Percentiles rank a stretch among this genome's conserved stretches.
These are phyloP conservation scores for Pocillopora verrucosa DNA, from an alignment of 64 coral and sea anemone genomes.

Conservation along the genomic window DNA sequence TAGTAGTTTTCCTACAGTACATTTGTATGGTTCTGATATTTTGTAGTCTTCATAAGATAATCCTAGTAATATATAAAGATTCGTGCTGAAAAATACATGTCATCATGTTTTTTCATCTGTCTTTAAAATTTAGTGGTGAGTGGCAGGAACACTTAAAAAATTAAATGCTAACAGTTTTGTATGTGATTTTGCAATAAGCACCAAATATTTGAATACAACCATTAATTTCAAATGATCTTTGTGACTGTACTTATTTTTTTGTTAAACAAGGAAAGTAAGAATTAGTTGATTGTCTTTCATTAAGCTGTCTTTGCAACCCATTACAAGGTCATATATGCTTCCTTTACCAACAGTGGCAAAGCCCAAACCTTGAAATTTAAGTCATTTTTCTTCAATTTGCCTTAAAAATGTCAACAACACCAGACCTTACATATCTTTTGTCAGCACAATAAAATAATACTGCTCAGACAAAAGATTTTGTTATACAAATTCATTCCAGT, in stretches of 20 bases:
- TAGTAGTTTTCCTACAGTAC: slow-evolving; percentile 25
- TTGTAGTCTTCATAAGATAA: slow-evolving; percentile 52
- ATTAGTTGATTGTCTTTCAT: too few relatives aligned
- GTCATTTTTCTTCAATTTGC: too few relatives aligned
- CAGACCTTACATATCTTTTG: too few relatives aligned
- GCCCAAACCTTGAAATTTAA: too few relatives aligned
- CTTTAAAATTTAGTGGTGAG: neutral
- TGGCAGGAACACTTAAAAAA: slow-evolving; percentile 19
- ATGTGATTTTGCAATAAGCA: slow-evolving; percentile 15
- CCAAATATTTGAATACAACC: slow-evolving; percentile 2
- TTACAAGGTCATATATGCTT: too few relatives aligned
- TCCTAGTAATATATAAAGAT: slow-evolving; percentile 13
- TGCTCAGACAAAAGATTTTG: too few relatives aligned
- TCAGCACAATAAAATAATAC: too few relatives aligned
- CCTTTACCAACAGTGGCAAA: too few relatives aligned
- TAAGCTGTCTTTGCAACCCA: too few relatives aligned
- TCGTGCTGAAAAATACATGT: neutral
- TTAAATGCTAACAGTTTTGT: slow-evolving; percentile 14
- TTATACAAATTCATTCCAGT: too few relatives aligned
- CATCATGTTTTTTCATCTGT: neutral
- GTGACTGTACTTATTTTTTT: slow-evolving; percentile 11
- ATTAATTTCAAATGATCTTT: neutral
- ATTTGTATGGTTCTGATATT: slow-evolving; percentile 45
- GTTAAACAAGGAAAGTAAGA: too few relatives aligned
- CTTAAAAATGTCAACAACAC: too few relatives aligned